A percentile compares a stretch with the other conserved stretches of the same genome.
Evolutionary conservation across 2,888 invertebrate genomes (phyloP).

Genomic region (Cantharis rufa): DNA sequence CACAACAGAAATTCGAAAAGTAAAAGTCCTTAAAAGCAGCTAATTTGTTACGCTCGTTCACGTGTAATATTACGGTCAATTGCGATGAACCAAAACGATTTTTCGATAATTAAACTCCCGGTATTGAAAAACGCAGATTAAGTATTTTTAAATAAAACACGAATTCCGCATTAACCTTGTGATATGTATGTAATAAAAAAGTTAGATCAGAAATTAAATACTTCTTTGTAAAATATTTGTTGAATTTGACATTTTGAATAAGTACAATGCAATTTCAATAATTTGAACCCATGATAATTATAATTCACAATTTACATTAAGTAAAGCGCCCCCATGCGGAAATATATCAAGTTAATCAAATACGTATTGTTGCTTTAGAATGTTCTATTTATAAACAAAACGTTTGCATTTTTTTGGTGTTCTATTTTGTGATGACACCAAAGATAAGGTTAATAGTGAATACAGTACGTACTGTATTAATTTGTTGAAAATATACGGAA

Average conservation of each 20-base stretch:
- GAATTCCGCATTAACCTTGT: slow-evolving; percentile 3
- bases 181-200: not conserved
- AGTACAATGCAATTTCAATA: not conserved
- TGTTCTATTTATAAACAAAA: too few relatives aligned
- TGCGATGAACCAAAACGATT: slow-evolving; percentile 28
- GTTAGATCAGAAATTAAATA: not conserved
- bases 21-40: slow-evolving; percentile 14
- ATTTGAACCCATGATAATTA: not conserved
- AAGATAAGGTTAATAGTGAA: too few relatives aligned
- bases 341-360: too few relatives aligned
- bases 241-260: not conserved
- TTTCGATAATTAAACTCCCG: slow-evolving; percentile 31
- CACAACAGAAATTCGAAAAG: slow-evolving; percentile 8
- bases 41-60: slow-evolving; percentile 22
- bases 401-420: too few relatives aligned
- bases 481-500: too few relatives aligned
- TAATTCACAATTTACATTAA: not conserved
- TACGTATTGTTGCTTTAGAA: too few relatives aligned
- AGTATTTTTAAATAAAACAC: slow-evolving; percentile 10
- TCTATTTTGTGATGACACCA: too few relatives aligned
- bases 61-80: slow-evolving; percentile 34
- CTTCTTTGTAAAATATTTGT: not conserved
- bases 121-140: slow-evolving; percentile 21
- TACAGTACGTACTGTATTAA: too few relatives aligned
- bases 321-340: too few relatives aligned